Evolutionary conservation across 1,140 invertebrate genomes (phyloP).

Genomic region (Belonocnema kinseyi): DNA sequence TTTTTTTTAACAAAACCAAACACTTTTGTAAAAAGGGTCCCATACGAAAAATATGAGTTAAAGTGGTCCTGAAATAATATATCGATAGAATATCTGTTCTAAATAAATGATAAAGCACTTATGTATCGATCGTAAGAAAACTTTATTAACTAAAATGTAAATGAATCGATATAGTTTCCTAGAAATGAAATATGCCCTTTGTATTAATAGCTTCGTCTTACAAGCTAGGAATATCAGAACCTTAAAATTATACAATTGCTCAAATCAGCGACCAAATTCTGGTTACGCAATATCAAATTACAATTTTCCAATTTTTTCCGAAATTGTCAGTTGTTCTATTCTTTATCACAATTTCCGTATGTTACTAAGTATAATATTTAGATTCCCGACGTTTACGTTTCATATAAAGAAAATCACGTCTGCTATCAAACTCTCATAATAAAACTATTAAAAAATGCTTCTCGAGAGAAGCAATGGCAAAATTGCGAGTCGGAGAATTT

Average conservation of each 20-base stretch:
- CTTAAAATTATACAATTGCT: no score
- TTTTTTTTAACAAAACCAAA: no score
- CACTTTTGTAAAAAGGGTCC: no score
- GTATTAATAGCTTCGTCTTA: not conserved
- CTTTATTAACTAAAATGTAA: conserved; percentile 18
- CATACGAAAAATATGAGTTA: no score
- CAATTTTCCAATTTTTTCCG: not conserved
- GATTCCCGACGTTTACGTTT: not conserved
- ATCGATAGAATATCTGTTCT: not conserved
- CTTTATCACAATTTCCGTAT: conserved; percentile 2
- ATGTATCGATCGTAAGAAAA: conserved; percentile 16
- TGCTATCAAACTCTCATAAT: not conserved
- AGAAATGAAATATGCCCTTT: conserved; percentile 1
- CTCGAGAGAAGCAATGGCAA: not conserved
- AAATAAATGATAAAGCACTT: not conserved
- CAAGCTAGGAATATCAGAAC: conserved; percentile 6
- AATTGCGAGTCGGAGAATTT: not conserved
- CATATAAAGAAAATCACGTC: not conserved
- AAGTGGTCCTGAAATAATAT: no score
- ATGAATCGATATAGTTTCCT: conserved; percentile 7
- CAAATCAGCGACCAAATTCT: no score
- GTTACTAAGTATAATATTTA: not conserved
- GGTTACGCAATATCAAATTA: no score
- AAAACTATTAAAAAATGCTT: not conserved
- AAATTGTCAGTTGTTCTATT: not conserved